These are phyloP conservation scores for Forbesichthys papilliferus DNA, from an alignment of 2,113 vertebrate species.

Conservation along the genomic window DNA sequence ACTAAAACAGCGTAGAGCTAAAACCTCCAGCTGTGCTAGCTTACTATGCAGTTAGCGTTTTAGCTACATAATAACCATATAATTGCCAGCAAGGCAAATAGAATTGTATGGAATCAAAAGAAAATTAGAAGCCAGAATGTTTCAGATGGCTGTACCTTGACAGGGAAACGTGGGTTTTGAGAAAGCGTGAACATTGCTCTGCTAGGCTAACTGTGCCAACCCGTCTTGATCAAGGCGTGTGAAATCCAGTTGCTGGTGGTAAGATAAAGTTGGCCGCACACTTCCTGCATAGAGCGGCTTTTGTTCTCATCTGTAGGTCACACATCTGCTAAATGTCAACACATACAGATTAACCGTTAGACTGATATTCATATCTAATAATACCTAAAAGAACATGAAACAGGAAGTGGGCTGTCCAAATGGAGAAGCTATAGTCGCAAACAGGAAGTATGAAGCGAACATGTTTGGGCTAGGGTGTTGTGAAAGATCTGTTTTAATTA, in stretches of 20 bases:
- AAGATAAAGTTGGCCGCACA: neutral
- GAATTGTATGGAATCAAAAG: no score
- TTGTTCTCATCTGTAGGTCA: slow-evolving; percentile 18
- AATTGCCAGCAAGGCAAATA: no score
- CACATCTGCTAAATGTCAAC: slow-evolving; percentile 43
- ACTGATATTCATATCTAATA: slow-evolving; percentile 50
- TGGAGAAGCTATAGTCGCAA: slow-evolving; percentile 61
- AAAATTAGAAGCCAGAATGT: no score
- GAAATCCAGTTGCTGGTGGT: neutral
- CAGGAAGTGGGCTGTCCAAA: slow-evolving; percentile 68
- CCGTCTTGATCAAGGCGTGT: no score
- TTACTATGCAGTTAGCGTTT: no score
- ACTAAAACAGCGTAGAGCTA: slow-evolving; percentile 49
- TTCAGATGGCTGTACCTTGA: no score
- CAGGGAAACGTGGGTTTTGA: neutral
- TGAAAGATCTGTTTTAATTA: slow-evolving; percentile 65
- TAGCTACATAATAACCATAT: no score
- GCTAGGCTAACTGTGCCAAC: no score
- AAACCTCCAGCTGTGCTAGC: slow-evolving; percentile 53
- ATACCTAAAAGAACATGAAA: slow-evolving; percentile 50
- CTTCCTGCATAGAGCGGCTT: slow-evolving; percentile 14
- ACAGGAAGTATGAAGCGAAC: slow-evolving; percentile 63
- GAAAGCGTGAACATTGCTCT: no score
- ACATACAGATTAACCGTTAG: slow-evolving; percentile 17
- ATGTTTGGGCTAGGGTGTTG: slow-evolving; percentile 55